Percentiles rank a stretch among this genome's conserved stretches.
Evolutionary conservation across 2,797 vertebrate genomes (phyloP).

Genomic region (Pangasius mekongensis): DNA sequence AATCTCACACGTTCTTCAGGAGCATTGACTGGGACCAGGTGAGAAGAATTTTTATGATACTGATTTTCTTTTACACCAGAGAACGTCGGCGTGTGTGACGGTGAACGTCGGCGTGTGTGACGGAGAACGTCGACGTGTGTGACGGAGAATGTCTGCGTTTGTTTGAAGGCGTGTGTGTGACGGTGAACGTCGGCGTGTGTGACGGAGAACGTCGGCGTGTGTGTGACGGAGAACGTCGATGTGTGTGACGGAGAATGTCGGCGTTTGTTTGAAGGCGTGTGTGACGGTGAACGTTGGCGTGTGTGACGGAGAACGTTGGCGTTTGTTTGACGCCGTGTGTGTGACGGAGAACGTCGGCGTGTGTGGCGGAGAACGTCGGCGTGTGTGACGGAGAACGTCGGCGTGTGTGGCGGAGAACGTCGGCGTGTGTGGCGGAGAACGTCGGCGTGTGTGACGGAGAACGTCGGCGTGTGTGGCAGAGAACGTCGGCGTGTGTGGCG

Average conservation of each 20-base stretch:
- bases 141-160: neutral
- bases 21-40: constrained; percentile 99
- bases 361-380: neutral
- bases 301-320: too few species aligned
- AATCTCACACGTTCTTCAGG: constrained; percentile 97
- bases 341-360: too few species aligned
- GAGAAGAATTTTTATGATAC: constrained; percentile 65
- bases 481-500: neutral
- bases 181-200: constrained; percentile 20
- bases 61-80: too few species aligned
- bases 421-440: neutral
- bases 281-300: too few species aligned
- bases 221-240: neutral
- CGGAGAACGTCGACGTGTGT: neutral
- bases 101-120: neutral
- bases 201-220: too few species aligned
- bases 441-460: too few species aligned
- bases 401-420: neutral
- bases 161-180: neutral
- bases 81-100: too few species aligned
- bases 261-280: too few species aligned
- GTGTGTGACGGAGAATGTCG: neutral
- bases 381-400: neutral
- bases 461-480: neutral
- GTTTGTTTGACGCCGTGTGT: too few species aligned